Evolutionary conservation across 2,888 invertebrate species (phyloP).

Genomic region (Carterocephalus palaemon): DNA sequence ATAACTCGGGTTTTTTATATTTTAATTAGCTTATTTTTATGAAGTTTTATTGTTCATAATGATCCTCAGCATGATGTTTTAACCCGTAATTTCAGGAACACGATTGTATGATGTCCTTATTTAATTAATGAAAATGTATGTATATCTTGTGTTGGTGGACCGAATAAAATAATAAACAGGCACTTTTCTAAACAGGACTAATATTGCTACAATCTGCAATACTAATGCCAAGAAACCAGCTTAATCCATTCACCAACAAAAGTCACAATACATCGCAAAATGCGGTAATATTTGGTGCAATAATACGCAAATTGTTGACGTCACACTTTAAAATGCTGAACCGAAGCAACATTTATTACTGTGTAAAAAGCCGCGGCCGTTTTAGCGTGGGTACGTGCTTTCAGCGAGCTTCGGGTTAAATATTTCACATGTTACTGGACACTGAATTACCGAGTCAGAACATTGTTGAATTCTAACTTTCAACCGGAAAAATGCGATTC

Average conservation of each 20-base stretch:
- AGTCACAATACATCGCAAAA: not conserved
- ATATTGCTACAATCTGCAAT: not conserved
- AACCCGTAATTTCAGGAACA: too few species aligned
- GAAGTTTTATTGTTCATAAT: too few species aligned
- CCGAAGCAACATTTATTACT: conserved; percentile 14
- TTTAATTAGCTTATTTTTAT: too few species aligned
- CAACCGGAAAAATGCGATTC: conserved; percentile 2
- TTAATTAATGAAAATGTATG: too few species aligned
- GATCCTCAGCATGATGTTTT: too few species aligned
- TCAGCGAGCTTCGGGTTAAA: conserved; percentile 15
- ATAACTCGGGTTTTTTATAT: too few species aligned
- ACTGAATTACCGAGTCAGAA: conserved; percentile 13
- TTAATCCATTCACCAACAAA: too few species aligned
- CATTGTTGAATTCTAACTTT: conserved; percentile 6
- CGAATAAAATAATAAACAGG: too few species aligned
- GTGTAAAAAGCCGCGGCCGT: conserved; percentile 10
- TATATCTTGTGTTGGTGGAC: too few species aligned
- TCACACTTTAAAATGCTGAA: conserved; percentile 12
- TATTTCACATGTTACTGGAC: conserved; percentile 17
- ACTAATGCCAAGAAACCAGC: not conserved
- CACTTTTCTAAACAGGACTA: too few species aligned
- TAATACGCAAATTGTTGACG: conserved; percentile 8
- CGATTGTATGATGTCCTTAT: too few species aligned
- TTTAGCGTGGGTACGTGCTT: conserved; percentile 12
- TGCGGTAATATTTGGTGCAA: conserved; percentile 4